These are phyloP conservation scores for Polyommatus iphigenia DNA, from an alignment of 2,888 invertebrate species.

Conservation along the genomic window DNA sequence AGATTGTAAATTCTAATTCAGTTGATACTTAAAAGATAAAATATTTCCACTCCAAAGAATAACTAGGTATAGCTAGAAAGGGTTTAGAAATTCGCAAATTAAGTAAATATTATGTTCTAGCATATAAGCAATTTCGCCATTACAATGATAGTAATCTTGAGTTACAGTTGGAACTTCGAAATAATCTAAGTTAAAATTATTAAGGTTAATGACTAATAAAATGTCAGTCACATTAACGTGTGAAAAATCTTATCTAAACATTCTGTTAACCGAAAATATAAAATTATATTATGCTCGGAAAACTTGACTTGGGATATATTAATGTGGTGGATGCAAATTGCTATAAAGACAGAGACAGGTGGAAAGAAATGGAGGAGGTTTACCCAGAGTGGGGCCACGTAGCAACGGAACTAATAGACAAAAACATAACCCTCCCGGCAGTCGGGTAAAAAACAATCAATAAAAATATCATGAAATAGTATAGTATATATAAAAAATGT, in stretches of 20 bases:
- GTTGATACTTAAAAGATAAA: background rate
- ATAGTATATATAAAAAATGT: too few species aligned
- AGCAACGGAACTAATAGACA: too few species aligned
- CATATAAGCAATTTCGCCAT: background rate
- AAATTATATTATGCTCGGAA: background rate
- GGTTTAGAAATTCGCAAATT: background rate
- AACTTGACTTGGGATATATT: background rate
- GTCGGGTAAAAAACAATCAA: too few species aligned
- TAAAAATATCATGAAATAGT: too few species aligned
- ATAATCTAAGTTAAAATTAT: background rate
- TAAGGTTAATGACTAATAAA: conserved; percentile 16
- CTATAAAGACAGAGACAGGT: too few species aligned
- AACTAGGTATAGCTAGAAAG: background rate
- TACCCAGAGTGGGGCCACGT: too few species aligned
- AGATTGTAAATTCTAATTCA: background rate
- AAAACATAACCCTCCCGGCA: too few species aligned
- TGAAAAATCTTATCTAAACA: conserved; percentile 13
- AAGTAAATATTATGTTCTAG: background rate
- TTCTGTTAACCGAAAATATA: background rate
- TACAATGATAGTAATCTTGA: background rate
- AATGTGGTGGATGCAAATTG: background rate
- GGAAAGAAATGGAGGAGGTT: too few species aligned
- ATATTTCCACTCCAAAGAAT: background rate
- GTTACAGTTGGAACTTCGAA: background rate
- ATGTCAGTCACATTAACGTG: conserved; percentile 21